Evolutionary conservation across 2,113 vertebrate genomes (phyloP).

Genomic region (Mastomys coucha): DNA sequence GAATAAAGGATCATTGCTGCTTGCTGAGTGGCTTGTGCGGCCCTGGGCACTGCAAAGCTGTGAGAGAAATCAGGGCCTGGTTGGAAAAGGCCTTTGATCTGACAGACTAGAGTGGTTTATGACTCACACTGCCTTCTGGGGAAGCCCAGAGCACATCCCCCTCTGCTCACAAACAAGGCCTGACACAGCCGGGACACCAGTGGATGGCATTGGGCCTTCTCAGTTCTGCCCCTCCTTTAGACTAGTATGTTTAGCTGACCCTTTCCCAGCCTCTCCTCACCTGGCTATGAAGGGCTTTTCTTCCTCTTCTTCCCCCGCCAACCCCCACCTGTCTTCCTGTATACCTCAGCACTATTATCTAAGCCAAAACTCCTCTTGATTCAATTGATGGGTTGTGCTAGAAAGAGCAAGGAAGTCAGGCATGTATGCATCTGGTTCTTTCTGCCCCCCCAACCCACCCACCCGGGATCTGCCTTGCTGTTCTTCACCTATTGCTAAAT

Average conservation of each 20-base stretch:
- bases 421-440: not conserved
- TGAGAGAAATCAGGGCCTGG: not conserved
- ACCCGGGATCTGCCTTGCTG: not conserved
- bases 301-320: not conserved
- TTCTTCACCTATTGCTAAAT: not conserved
- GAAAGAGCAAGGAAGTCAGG: not conserved
- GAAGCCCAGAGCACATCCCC: not conserved
- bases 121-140: not conserved
- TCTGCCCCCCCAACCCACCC: no score
- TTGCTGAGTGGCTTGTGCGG: not conserved
- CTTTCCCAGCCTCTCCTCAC: not conserved
- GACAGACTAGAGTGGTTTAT: not conserved
- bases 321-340: not conserved
- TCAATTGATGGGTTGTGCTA: not conserved
- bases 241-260: not conserved
- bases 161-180: not conserved
- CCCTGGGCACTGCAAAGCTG: no score
- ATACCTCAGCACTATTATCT: not conserved
- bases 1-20: not conserved
- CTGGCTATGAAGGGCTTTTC: not conserved
- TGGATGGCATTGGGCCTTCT: not conserved
- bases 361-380: not conserved
- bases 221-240: not conserved
- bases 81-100: not conserved
- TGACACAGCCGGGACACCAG: not conserved